phyloP scores from a whole-genome alignment of 2,113 vertebrate genomes.

The Prunella himalayana region DNA sequence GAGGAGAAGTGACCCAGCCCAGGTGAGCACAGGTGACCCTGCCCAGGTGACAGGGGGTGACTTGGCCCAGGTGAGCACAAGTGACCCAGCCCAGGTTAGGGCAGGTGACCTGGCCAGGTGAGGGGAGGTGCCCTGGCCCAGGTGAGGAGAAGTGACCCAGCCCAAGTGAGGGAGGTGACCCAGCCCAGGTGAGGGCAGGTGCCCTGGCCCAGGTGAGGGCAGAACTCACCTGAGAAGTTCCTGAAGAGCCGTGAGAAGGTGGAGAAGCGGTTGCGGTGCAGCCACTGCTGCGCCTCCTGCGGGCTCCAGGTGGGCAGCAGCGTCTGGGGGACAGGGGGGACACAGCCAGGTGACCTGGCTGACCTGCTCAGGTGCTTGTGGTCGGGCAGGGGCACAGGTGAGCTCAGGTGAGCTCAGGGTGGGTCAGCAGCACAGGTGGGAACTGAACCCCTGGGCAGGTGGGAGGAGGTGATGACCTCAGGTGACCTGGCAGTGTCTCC shows the following conservation, averaged over 20 bases:
- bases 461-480: neutral
- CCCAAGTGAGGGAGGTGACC: neutral
- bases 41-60: neutral
- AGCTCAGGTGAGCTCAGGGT: neutral
- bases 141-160: neutral
- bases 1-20: neutral
- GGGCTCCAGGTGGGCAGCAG: slow-evolving; percentile 90
- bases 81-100: neutral
- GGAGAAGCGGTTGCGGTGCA: slow-evolving; percentile 93
- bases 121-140: neutral
- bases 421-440: neutral
- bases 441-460: neutral
- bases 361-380: neutral
- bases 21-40: neutral
- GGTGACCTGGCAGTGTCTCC: neutral
- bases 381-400: neutral
- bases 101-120: neutral
- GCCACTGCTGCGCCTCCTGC: slow-evolving; percentile 97
- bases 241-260: slow-evolving; percentile 91
- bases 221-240: slow-evolving; percentile 90
- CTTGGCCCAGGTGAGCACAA: neutral
- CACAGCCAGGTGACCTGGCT: neutral
- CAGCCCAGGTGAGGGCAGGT: neutral
- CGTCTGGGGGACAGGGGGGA: slow-evolving; percentile 71
- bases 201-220: neutral